phyloP scores from a whole-genome alignment of 2,888 invertebrate species.

The Zaprionus bogoriensis region DNA sequence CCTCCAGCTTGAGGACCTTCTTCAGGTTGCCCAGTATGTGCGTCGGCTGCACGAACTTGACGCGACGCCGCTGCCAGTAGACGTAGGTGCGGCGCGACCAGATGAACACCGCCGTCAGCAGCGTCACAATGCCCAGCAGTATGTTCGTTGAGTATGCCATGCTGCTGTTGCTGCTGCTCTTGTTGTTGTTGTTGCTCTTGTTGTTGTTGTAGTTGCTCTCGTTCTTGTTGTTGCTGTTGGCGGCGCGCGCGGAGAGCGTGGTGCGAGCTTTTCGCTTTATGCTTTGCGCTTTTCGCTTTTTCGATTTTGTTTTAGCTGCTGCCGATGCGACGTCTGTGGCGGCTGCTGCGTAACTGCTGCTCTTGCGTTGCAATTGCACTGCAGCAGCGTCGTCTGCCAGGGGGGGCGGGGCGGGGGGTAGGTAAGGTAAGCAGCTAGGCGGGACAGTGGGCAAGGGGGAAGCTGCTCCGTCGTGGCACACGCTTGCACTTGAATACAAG shows the following conservation, averaged over 20 bases:
- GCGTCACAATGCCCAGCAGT: constrained; percentile 72
- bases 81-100: constrained; percentile 83
- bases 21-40: constrained; percentile 83
- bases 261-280: constrained; percentile 4
- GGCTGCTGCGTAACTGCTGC: background rate
- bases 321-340: background rate
- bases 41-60: constrained; percentile 81
- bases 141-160: constrained; percentile 80
- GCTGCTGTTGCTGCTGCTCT: constrained; percentile 1
- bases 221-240: constrained; percentile 8
- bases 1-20: constrained; percentile 79
- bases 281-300: background rate
- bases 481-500: constrained; percentile 39
- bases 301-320: background rate
- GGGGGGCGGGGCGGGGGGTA: no score
- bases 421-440: no score
- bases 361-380: constrained; percentile 20
- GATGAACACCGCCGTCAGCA: constrained; percentile 71
- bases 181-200: background rate
- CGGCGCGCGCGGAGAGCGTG: background rate
- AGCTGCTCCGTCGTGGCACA: constrained; percentile 57
- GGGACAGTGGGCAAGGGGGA: no score
- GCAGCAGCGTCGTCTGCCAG: no score
- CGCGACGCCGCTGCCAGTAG: constrained; percentile 81
- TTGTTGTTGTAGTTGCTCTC: background rate